Percentiles rank a stretch among this genome's conserved stretches.
Evolutionary conservation across 2,113 vertebrate genomes (phyloP).

Genomic region (Menidia beryllina): DNA sequence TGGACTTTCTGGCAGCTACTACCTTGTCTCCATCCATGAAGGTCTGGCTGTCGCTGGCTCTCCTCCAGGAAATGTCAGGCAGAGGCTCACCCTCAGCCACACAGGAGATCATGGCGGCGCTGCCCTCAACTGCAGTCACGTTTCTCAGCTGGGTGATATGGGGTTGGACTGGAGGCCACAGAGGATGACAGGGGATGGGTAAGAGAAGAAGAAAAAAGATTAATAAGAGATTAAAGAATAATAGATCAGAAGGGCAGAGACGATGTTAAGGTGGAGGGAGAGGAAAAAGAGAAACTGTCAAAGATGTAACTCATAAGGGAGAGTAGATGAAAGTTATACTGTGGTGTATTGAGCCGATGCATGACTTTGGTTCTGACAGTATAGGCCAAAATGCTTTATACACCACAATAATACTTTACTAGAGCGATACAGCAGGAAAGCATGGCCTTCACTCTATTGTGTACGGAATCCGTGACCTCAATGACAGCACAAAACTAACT

Average conservation of each 20-base stretch:
- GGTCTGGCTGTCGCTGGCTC: slow-evolving; percentile 87
- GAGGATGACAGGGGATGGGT: not conserved
- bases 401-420: slow-evolving; percentile 15
- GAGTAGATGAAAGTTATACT: slow-evolving; percentile 45
- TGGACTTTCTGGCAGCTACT: slow-evolving; percentile 55
- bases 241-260: not conserved
- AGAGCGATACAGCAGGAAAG: slow-evolving; percentile 12
- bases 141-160: slow-evolving; percentile 97
- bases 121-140: slow-evolving; percentile 92
- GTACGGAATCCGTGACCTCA: slow-evolving; percentile 10
- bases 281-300: slow-evolving; percentile 15
- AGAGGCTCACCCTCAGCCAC: slow-evolving; percentile 95
- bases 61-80: slow-evolving; percentile 96
- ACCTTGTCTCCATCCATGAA: slow-evolving; percentile 95
- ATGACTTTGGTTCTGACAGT: slow-evolving; percentile 60
- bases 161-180: slow-evolving; percentile 89
- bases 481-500: slow-evolving; percentile 32
- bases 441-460: slow-evolving; percentile 34
- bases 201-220: not conserved
- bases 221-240: slow-evolving; percentile 22
- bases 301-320: slow-evolving; percentile 40
- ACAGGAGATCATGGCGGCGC: slow-evolving; percentile 90
- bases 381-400: slow-evolving; percentile 54
- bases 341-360: slow-evolving; percentile 49
- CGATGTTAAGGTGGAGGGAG: not conserved